Evolutionary conservation across 2,797 vertebrate genomes (phyloP).

Genomic region (Eospalax fontanierii): DNA sequence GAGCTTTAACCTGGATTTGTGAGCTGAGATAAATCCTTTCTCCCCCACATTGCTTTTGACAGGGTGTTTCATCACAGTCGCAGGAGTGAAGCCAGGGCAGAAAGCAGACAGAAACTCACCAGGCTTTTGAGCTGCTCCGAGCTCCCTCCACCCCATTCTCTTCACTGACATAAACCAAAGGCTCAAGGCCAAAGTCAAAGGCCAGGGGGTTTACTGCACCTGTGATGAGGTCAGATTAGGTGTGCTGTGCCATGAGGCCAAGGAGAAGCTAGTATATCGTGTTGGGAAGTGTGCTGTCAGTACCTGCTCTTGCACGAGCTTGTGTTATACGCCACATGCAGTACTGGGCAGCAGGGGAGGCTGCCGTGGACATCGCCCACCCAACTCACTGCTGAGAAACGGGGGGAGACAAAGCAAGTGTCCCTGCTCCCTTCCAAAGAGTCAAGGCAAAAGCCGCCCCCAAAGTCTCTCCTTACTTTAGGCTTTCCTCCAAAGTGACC

Average conservation of each 20-base stretch:
- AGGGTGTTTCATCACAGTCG: not conserved
- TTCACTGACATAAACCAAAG: not conserved
- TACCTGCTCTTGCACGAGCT: not conserved
- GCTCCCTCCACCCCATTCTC: not conserved
- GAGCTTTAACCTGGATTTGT: not conserved
- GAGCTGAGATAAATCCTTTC: not conserved
- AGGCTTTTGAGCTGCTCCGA: not conserved
- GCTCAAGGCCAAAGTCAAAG: not conserved
- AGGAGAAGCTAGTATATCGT: not conserved
- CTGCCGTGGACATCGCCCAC: not conserved
- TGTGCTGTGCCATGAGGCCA: not conserved
- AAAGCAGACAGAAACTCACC: not conserved
- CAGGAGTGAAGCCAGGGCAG: too few species aligned
- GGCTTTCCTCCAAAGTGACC: not conserved
- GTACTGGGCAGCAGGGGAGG: not conserved
- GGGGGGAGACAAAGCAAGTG: not conserved
- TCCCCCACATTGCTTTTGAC: not conserved
- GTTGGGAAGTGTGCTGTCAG: not conserved
- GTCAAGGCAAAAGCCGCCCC: not conserved
- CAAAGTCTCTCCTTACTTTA: not conserved
- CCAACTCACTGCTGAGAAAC: not conserved
- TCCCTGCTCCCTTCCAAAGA: not conserved
- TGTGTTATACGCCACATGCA: not conserved
- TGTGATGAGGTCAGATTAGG: not conserved
- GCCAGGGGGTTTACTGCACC: not conserved